phyloP scores from a whole-genome alignment of 2,797 vertebrate species.

The Chelmon rostratus region DNA sequence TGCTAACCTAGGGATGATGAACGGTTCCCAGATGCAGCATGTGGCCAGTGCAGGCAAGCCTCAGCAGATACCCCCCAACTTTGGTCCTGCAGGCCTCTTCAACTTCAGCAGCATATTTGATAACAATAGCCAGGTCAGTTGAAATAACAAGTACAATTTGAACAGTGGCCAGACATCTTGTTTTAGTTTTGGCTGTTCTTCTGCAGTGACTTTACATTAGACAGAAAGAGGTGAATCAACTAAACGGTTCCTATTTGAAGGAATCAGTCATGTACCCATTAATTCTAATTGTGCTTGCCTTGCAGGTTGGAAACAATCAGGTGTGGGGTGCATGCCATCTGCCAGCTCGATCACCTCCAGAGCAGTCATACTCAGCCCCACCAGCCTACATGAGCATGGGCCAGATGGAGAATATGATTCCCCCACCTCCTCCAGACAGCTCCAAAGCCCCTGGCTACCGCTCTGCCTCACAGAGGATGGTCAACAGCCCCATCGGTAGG shows the following conservation, averaged over 20 bases:
- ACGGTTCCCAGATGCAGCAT: conserved; percentile 95
- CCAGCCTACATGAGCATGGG: conserved; percentile 93
- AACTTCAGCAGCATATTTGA: conserved; percentile 99
- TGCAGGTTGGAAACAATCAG: conserved; percentile 94
- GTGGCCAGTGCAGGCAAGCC: conserved; percentile 91
- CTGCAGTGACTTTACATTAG: background rate
- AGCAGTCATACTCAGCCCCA: conserved; percentile 92
- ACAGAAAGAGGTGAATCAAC: background rate
- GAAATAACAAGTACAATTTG: background rate
- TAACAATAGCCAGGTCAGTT: conserved; percentile 85
- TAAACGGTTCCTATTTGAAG: background rate
- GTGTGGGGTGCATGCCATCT: conserved; percentile 96
- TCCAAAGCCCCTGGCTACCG: conserved; percentile 98
- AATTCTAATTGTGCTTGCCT: conserved; percentile 2
- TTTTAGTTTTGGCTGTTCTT: background rate
- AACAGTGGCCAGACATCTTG: background rate
- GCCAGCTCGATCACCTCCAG: conserved; percentile 91
- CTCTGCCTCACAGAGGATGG: conserved; percentile 92
- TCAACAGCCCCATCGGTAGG: conserved; percentile 94
- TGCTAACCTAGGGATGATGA: conserved; percentile 93
- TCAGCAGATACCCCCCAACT: conserved; percentile 91
- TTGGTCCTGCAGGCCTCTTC: conserved; percentile 94
- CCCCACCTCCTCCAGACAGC: conserved; percentile 88
- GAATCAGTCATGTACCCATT: background rate
- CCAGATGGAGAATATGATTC: conserved; percentile 93